Evolutionary conservation across 2,797 vertebrate species (phyloP), one percentile per base, ranked within the genome.

Genomic region (Takifugu rubripes): DNA sequence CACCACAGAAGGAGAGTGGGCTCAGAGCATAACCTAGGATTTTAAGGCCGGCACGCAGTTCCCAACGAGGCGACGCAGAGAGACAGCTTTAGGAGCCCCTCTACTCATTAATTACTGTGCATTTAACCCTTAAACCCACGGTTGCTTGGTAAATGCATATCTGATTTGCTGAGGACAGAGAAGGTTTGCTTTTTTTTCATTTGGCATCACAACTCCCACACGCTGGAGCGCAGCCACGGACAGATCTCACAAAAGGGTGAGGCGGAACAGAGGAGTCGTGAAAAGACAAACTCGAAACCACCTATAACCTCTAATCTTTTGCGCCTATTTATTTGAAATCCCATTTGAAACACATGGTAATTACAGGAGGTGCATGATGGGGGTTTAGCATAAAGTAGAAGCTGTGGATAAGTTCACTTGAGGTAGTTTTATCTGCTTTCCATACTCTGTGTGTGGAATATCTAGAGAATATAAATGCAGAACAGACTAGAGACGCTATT

Each of bases 31-130:
- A 64, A 55, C 42, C 56, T 49, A 5, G 50, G 53, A 72, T 72
- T 64, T 64, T 49, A 51, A 59, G 54, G 64, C 64, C 61, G 51
- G 49, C 48, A 25, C 60, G 59, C 42, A 58, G 66, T 80, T 67
- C 63, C 47, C 7, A 52, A 49, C 29, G 31, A n/a, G 25, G 42
- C 56, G 50, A 61, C 45, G 33, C 33, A 59, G 36, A 47, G 31
- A 62, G 66, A 63, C 68, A 64, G 64, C 72, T 40, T 43, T 77
- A 78, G 82, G 70, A 52, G 60, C 54, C 66, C 62, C 71, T 64
- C 77, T 24, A 49, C 24, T 14, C 33, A 49, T 46, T 86, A 82
- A 87, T 87, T 83, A 75, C 66, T 5, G 44, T 61, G 66, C 44
- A 70, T 74, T 73, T 72, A 64, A 72, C 63, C 64, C 53, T 64